phyloP scores from a whole-genome alignment of 2,797 vertebrate species.

The Alfaro cultratus region DNA sequence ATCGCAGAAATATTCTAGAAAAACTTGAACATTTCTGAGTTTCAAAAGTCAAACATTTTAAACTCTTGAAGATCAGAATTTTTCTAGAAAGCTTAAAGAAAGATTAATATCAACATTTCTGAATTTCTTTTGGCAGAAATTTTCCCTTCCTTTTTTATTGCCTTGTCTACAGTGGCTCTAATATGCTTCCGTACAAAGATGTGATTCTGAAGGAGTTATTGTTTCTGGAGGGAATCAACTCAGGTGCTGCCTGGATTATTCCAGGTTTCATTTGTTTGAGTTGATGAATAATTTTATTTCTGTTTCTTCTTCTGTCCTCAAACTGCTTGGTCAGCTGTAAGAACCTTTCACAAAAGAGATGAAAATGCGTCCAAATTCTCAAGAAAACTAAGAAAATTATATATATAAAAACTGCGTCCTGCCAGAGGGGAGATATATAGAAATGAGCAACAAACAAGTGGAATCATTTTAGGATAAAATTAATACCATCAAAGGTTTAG shows the following conservation, averaged over 20 bases:
- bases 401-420: neutral
- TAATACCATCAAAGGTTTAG: neutral
- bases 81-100: too few relatives aligned
- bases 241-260: neutral
- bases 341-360: neutral
- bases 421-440: neutral
- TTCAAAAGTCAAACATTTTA: too few relatives aligned
- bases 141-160: too few relatives aligned
- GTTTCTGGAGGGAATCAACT: neutral
- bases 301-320: neutral
- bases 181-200: too few relatives aligned
- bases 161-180: too few relatives aligned
- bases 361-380: neutral
- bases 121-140: too few relatives aligned
- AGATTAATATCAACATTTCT: too few relatives aligned
- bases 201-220: neutral
- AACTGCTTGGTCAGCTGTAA: neutral
- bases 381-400: neutral
- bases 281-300: neutral
- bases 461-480: neutral
- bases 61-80: too few relatives aligned
- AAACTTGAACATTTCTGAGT: too few relatives aligned
- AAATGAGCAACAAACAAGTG: neutral
- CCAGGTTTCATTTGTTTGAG: neutral
- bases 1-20: too few relatives aligned